Percentiles rank a stretch among this genome's conserved stretches.
phyloP scores from a whole-genome alignment of 37 sponge, comb jelly and placozoan species.

The Axinella damicornis region DNA sequence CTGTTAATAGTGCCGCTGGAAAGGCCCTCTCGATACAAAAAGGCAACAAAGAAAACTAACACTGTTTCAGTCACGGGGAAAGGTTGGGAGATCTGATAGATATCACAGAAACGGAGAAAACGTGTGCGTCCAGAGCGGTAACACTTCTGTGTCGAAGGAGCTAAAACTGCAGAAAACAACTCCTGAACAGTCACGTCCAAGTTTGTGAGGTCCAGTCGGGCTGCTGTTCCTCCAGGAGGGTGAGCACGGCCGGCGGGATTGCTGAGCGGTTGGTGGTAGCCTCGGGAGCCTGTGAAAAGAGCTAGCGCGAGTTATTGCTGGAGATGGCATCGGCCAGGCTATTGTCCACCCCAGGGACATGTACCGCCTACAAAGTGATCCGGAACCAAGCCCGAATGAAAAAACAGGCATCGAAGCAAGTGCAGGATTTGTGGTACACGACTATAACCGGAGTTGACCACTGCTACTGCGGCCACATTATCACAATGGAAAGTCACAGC shows the following conservation, averaged over 20 bases:
- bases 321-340: constrained; percentile 52
- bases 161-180: constrained; percentile 2
- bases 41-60: neutral
- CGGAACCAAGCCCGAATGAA: too few species aligned
- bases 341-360: constrained; percentile 41
- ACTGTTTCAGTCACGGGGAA: neutral
- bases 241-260: too few species aligned
- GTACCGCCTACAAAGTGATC: constrained; percentile 14
- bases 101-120: neutral
- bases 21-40: neutral
- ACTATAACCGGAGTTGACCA: constrained; percentile 21
- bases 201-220: constrained; percentile 44
- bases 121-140: constrained; percentile 19
- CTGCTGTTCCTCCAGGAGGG: too few species aligned
- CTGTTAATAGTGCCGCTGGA: too few species aligned
- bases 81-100: neutral
- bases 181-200: constrained; percentile 24
- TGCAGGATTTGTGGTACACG: constrained; percentile 29
- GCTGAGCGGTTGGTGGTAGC: neutral
- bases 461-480: constrained; percentile 34
- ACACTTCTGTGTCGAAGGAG: constrained; percentile 21
- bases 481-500: neutral
- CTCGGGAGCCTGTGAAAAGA: too few species aligned
- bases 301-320: constrained; percentile 13
- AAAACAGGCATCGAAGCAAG: constrained; percentile 30